Evolutionary conservation across 2,113 vertebrate species (phyloP).

Genomic region (Esox niger): DNA sequence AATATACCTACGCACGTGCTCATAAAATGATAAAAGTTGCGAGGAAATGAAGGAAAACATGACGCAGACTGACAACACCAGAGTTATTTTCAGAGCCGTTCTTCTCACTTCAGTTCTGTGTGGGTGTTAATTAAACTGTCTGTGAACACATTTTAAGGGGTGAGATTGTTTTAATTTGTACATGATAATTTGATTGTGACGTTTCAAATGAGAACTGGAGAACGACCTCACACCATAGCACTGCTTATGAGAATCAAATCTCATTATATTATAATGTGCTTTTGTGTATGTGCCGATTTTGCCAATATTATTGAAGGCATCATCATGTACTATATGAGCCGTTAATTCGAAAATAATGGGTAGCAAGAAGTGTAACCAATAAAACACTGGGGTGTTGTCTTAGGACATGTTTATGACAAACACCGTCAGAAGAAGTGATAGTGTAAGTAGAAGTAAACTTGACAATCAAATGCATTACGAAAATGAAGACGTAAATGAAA

Average conservation of each 20-base stretch:
- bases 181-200: conserved; percentile 17
- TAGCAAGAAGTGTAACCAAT: conserved; percentile 7
- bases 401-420: no score
- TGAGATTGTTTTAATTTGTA: conserved; percentile 24
- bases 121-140: conserved; percentile 11
- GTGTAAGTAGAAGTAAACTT: background rate
- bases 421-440: no score
- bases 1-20: background rate
- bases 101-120: background rate
- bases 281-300: conserved; percentile 22
- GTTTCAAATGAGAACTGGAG: conserved; percentile 21
- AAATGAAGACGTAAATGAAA: no score
- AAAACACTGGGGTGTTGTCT: no score
- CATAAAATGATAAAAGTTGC: conserved; percentile 3
- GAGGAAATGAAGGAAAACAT: background rate
- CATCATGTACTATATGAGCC: conserved; percentile 15
- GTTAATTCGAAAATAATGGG: conserved; percentile 29
- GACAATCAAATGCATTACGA: background rate
- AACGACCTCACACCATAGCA: conserved; percentile 15
- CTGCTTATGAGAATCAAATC: conserved; percentile 22
- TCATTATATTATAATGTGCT: conserved; percentile 32
- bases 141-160: background rate
- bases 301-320: conserved; percentile 29
- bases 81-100: conserved; percentile 1
- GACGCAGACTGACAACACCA: conserved; percentile 1